Evolutionary conservation across 2,888 invertebrate genomes (phyloP).

Genomic region (Athalia cordata): DNA sequence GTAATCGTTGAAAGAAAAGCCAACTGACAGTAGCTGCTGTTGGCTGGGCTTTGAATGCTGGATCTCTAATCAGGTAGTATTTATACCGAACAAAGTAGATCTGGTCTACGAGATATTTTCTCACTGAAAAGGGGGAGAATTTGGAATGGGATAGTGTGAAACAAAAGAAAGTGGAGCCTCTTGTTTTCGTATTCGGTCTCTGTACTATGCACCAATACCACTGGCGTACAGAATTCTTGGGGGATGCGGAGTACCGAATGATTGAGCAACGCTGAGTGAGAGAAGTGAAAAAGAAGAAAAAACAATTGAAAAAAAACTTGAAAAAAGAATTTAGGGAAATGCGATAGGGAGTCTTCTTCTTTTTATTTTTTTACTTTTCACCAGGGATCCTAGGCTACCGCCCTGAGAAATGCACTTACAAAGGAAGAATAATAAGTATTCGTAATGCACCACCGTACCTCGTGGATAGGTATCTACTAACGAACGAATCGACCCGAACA

Average conservation of each 20-base stretch:
- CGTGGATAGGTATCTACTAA: conserved; percentile 15
- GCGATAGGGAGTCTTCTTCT: not conserved
- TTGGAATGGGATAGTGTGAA: conserved; percentile 8
- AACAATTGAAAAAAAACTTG: conserved; percentile 25
- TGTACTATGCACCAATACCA: no score
- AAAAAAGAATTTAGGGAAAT: conserved; percentile 30
- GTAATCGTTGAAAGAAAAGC: conserved; percentile 10
- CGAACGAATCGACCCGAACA: conserved; percentile 40
- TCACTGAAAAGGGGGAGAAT: conserved; percentile 4
- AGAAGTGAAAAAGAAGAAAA: conserved; percentile 46
- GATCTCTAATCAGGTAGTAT: conserved; percentile 12
- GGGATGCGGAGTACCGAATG: conserved; percentile 31
- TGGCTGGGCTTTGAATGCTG: not conserved
- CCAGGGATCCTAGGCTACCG: no score
- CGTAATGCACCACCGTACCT: not conserved
- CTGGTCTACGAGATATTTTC: conserved; percentile 24
- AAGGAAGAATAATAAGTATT: conserved; percentile 1
- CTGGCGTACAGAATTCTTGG: conserved; percentile 18
- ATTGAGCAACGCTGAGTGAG: conserved; percentile 42
- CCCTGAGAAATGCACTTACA: not conserved
- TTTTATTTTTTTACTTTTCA: no score
- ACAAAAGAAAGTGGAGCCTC: conserved; percentile 34
- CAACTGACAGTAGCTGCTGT: conserved; percentile 18
- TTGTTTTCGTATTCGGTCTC: conserved; percentile 21
- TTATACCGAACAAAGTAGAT: conserved; percentile 30